Conservation (phyloP, 1,140 invertebrate genomes). For the Bombus pascuorum region DNA sequence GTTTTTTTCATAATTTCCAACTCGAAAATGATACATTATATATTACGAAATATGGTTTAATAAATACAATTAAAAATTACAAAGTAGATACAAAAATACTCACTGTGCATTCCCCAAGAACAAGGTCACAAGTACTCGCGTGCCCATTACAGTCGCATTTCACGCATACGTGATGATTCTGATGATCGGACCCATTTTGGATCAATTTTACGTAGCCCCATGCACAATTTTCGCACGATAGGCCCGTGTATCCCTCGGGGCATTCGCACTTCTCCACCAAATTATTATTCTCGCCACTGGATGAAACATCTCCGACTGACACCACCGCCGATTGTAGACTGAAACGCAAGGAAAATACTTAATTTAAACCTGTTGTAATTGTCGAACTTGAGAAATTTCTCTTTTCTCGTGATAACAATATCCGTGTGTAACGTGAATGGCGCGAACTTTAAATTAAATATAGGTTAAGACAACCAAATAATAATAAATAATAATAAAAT, state of each 20-base stretch:
- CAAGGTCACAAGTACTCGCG: constrained; percentile 90
- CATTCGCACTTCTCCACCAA: constrained; percentile 87
- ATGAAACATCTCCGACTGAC: constrained; percentile 66
- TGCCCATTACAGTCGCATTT: constrained; percentile 96
- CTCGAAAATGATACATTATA: background rate
- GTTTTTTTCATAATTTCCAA: background rate
- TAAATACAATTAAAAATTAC: too few relatives aligned
- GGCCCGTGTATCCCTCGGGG: constrained; percentile 87
- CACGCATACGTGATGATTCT: constrained; percentile 87
- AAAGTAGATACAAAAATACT: constrained; percentile 82
- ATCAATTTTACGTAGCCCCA: constrained; percentile 92
- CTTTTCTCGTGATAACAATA: too few relatives aligned
- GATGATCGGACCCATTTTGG: constrained; percentile 83
- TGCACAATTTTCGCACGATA: constrained; percentile 93
- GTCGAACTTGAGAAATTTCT: background rate
- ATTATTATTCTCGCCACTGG: constrained; percentile 68
- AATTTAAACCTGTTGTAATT: background rate
- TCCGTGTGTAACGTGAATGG: background rate
- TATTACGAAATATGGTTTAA: background rate
- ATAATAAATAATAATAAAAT: too few relatives aligned
- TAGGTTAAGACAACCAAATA: too few relatives aligned
- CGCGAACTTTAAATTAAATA: background rate
- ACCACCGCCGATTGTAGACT: constrained; percentile 72
- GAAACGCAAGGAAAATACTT: constrained; percentile 23
- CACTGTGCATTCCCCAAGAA: constrained; percentile 89